These are phyloP conservation scores for Patella depressa DNA, from an alignment of 2,888 invertebrate genomes.

Conservation along the genomic window DNA sequence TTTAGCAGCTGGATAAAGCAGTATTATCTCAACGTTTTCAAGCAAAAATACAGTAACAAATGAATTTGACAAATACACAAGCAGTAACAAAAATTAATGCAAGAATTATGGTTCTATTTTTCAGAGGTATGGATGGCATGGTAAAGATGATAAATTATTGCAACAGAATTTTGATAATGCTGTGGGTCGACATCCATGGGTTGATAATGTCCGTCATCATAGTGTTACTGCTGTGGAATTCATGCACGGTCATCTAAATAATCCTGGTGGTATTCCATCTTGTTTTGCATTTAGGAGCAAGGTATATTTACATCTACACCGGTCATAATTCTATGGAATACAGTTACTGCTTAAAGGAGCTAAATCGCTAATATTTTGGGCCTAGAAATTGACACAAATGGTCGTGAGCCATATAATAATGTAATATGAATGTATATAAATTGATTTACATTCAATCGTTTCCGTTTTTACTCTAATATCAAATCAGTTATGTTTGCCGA, in stretches of 20 bases:
- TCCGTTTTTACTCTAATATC: no score
- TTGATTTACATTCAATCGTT: no score
- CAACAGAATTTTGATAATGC: constrained; percentile 66
- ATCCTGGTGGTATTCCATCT: constrained; percentile 60
- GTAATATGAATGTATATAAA: no score
- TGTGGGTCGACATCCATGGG: constrained; percentile 57
- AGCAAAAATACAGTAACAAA: no score
- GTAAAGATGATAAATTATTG: constrained; percentile 51
- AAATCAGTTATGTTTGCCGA: no score
- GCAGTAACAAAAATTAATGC: neutral
- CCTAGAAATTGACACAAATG: no score
- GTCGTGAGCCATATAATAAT: no score
- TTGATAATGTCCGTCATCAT: constrained; percentile 53
- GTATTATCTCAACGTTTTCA: no score
- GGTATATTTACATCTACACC: constrained; percentile 35
- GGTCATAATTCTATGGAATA: neutral
- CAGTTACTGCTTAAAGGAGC: no score
- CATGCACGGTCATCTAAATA: constrained; percentile 64
- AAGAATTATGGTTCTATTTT: neutral
- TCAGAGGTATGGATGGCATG: constrained; percentile 68
- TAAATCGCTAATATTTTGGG: no score
- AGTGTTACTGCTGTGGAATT: constrained; percentile 68
- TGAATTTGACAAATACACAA: no score
- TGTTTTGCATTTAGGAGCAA: constrained; percentile 63
- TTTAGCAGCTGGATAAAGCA: no score